Percentiles rank a stretch among this genome's conserved stretches.
phyloP scores from a whole-genome alignment of 2,113 vertebrate genomes.

The Falcunculus frontatus region DNA sequence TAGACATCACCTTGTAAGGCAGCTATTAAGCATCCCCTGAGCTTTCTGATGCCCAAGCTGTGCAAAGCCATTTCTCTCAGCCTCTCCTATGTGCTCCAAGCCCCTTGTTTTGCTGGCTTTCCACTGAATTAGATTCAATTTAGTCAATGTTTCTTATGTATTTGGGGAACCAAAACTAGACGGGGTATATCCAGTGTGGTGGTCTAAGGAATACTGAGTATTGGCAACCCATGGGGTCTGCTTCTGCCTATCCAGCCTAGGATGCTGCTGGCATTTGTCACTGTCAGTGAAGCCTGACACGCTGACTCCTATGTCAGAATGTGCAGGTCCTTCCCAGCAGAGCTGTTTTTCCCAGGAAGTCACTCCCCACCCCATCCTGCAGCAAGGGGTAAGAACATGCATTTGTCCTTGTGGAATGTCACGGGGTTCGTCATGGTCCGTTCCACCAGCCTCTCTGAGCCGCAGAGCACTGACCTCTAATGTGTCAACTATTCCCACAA shows the following conservation, averaged over 20 bases:
- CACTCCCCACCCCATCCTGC: no score
- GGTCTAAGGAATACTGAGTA: background rate
- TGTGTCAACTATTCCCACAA: fast-evolving
- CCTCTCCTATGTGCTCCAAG: background rate
- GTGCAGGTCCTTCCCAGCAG: background rate
- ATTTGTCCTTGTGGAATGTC: background rate
- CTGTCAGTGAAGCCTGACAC: background rate
- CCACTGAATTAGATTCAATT: background rate
- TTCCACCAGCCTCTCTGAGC: background rate
- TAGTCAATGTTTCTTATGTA: background rate
- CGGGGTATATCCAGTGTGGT: background rate
- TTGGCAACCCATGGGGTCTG: background rate
- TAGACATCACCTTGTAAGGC: background rate
- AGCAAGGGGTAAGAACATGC: fast-evolving
- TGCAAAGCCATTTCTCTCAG: background rate
- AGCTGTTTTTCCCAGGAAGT: background rate
- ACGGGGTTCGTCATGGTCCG: fast-evolving
- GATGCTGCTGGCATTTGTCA: background rate
- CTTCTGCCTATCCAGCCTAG: background rate
- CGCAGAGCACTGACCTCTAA: fast-evolving
- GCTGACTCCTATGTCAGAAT: background rate
- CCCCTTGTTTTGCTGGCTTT: background rate
- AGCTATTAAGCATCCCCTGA: background rate
- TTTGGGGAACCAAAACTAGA: background rate
- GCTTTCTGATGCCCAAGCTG: background rate